phyloP scores from a whole-genome alignment of 1,140 invertebrate genomes.

The Pararge aegeria region DNA sequence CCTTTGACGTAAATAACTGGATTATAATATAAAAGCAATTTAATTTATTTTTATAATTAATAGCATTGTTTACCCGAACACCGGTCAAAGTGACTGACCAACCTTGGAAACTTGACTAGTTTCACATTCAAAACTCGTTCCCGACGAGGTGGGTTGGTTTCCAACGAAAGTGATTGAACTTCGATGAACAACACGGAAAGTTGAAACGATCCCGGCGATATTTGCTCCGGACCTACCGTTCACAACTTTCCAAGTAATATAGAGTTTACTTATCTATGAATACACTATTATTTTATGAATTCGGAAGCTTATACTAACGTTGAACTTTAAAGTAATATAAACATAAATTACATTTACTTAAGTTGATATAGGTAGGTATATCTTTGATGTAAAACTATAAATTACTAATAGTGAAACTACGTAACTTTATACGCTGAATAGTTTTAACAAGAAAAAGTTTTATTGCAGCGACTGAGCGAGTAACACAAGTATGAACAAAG shows the following conservation, averaged over 20 bases:
- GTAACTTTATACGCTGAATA: neutral
- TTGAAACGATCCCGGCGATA: slow-evolving; percentile 55
- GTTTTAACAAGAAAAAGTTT: neutral
- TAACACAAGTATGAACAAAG: too few relatives aligned
- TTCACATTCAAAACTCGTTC: slow-evolving; percentile 51
- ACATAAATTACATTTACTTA: too few relatives aligned
- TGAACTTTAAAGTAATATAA: too few relatives aligned
- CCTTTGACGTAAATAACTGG: neutral
- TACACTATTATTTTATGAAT: slow-evolving; percentile 21
- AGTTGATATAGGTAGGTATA: too few relatives aligned
- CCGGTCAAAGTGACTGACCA: slow-evolving; percentile 32
- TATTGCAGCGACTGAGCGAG: neutral
- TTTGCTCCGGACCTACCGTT: slow-evolving; percentile 45
- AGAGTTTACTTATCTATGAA: slow-evolving; percentile 40
- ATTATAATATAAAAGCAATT: neutral
- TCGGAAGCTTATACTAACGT: neutral
- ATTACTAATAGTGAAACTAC: neutral
- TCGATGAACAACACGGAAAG: slow-evolving; percentile 52
- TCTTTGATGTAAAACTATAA: too few relatives aligned
- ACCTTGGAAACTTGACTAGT: slow-evolving; percentile 54
- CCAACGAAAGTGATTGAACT: slow-evolving; percentile 60
- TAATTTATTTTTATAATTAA: slow-evolving; percentile 2
- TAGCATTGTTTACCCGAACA: slow-evolving; percentile 42
- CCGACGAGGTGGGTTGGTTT: slow-evolving; percentile 34
- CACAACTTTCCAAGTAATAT: slow-evolving; percentile 54